Conservation (phyloP, 2,797 vertebrate species). For the Neoniphon sammara region DNA sequence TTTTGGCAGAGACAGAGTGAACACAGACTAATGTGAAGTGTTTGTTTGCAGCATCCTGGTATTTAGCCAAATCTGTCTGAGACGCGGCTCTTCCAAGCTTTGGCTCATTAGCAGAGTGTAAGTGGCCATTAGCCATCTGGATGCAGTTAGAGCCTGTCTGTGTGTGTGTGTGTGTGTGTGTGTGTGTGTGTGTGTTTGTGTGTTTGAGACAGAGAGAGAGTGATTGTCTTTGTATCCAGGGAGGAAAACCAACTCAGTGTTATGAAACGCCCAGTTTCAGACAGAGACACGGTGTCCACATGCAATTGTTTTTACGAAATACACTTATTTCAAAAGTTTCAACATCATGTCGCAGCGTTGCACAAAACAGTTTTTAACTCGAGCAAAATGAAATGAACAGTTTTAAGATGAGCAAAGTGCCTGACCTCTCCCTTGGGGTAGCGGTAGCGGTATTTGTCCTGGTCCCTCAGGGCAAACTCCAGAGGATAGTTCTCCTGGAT, state of each 20-base stretch:
- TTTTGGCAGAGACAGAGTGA: background rate
- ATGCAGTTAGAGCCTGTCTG: constrained; percentile 25
- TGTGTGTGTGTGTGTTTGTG: background rate
- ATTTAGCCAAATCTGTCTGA: constrained; percentile 36
- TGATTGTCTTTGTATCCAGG: background rate
- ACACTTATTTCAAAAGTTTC: background rate
- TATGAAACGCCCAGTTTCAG: background rate
- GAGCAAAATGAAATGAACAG: background rate
- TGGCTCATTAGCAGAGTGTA: constrained; percentile 55
- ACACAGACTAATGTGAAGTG: constrained; percentile 25
- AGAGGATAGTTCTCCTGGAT: constrained; percentile 93
- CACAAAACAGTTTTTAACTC: background rate
- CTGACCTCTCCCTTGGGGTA: constrained; percentile 98
- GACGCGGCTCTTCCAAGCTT: constrained; percentile 28
- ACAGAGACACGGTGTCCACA: constrained; percentile 7
- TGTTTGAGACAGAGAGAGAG: background rate
- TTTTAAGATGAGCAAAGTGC: too few relatives aligned
- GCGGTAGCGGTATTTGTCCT: constrained; percentile 98
- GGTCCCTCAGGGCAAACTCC: constrained; percentile 96
- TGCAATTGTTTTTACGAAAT: background rate
- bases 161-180: constrained; percentile 17
- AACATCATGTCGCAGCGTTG: background rate
- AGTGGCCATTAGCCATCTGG: constrained; percentile 58
- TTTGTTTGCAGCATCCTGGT: constrained; percentile 52
- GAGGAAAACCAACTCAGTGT: background rate